A percentile compares a stretch with the other conserved stretches of the same genome.
Evolutionary conservation across 2,888 invertebrate species (phyloP).

Genomic region (Epirrita christyi): DNA sequence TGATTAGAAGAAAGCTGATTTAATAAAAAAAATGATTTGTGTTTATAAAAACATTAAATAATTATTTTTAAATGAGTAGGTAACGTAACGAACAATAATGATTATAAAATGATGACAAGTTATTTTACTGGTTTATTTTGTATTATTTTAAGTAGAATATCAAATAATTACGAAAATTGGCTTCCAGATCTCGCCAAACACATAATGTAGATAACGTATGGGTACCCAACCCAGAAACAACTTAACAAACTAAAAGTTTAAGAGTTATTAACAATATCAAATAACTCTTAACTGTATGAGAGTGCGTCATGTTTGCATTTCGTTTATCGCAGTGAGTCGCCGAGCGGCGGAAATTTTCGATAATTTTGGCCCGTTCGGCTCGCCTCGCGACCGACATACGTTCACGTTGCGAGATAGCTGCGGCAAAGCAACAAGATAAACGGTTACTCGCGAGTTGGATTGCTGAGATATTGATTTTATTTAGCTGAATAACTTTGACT

Average conservation of each 20-base stretch:
- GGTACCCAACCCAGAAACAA: constrained; percentile 25
- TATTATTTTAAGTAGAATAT: too few relatives aligned
- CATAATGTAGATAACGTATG: constrained; percentile 25
- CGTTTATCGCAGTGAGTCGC: constrained; percentile 58
- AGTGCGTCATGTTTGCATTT: constrained; percentile 62
- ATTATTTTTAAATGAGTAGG: too few relatives aligned
- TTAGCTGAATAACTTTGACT: not conserved
- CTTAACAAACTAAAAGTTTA: constrained; percentile 27
- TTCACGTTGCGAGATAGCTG: constrained; percentile 48
- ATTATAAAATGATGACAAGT: too few relatives aligned
- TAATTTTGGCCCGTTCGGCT: constrained; percentile 55
- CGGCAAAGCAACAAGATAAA: constrained; percentile 33
- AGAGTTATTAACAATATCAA: constrained; percentile 28
- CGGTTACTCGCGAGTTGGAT: constrained; percentile 24
- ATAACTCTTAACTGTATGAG: constrained; percentile 32
- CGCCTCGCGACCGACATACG: constrained; percentile 37
- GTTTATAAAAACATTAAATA: too few relatives aligned
- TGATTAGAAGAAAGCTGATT: too few relatives aligned
- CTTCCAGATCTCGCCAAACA: too few relatives aligned
- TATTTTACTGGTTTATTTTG: too few relatives aligned
- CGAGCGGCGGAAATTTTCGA: constrained; percentile 63
- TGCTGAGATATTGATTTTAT: constrained; percentile 25
- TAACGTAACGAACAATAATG: too few relatives aligned
- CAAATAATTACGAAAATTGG: too few relatives aligned
- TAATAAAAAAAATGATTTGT: too few relatives aligned